Percentiles rank a stretch among this genome's conserved stretches.
phyloP scores from a whole-genome alignment of 2,888 invertebrate genomes.

The Drosophila incognita region DNA sequence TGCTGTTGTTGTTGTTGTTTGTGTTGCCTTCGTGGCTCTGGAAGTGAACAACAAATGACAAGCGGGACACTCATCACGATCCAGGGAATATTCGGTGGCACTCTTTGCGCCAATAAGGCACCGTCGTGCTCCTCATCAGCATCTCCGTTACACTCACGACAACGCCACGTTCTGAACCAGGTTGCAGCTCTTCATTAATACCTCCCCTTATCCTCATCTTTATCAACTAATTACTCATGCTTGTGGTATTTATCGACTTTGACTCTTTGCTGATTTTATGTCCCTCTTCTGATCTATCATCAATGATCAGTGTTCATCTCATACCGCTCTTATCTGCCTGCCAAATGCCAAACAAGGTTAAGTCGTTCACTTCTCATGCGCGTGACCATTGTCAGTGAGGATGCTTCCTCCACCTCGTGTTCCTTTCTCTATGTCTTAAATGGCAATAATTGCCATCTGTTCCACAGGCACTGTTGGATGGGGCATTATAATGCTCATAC shows the following conservation, averaged over 20 bases:
- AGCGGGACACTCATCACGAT: conserved; percentile 69
- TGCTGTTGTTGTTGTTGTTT: conserved; percentile 22
- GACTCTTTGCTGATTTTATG: conserved; percentile 56
- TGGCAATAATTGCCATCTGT: conserved; percentile 68
- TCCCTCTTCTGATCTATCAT: conserved; percentile 42
- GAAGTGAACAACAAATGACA: conserved; percentile 49
- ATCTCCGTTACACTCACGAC: conserved; percentile 16
- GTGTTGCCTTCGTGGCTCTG: conserved; percentile 32
- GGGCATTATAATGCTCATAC: conserved; percentile 39
- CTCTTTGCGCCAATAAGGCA: conserved; percentile 60
- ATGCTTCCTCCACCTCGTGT: conserved; percentile 12
- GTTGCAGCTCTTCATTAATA: conserved; percentile 7
- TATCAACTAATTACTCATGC: conserved; percentile 66
- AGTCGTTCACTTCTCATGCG: conserved; percentile 53
- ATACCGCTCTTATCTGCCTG: conserved; percentile 39
- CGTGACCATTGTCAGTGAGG: conserved; percentile 39
- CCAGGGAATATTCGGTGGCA: conserved; percentile 35
- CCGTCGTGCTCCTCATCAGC: conserved; percentile 64
- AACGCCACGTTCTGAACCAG: conserved; percentile 36
- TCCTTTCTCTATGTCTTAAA: conserved; percentile 46
- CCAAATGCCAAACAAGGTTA: conserved; percentile 63
- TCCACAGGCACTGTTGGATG: conserved; percentile 38
- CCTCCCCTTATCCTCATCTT: conserved; percentile 20
- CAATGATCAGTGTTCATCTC: conserved; percentile 40
- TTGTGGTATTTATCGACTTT: conserved; percentile 36